Evolutionary conservation across 2,113 vertebrate genomes (phyloP).

Genomic region (Chloroceryle aenea): DNA sequence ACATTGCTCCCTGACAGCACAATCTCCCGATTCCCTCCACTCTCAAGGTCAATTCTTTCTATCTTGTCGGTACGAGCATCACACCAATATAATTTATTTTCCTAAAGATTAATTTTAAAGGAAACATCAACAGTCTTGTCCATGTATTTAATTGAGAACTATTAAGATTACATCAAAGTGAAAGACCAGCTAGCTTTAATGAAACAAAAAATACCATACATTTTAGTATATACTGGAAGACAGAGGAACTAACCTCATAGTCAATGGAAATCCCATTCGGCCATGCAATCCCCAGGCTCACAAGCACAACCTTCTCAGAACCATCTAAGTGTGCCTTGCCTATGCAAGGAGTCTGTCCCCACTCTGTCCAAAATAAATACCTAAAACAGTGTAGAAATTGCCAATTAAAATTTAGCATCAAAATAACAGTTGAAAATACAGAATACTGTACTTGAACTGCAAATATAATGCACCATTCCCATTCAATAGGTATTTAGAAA

Average conservation of each 20-base stretch:
- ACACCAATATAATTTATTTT: slow-evolving; percentile 99
- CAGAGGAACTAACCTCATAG: slow-evolving; percentile 86
- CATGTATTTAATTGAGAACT: slow-evolving; percentile 67
- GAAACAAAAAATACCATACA: not conserved
- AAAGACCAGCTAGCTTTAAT: slow-evolving; percentile 7
- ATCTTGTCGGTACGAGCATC: slow-evolving; percentile 99
- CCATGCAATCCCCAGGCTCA: slow-evolving; percentile 92
- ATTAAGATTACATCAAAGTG: slow-evolving; percentile 32
- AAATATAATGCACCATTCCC: not conserved
- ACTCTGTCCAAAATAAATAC: slow-evolving; percentile 98
- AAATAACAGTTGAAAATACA: not conserved
- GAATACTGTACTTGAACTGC: not conserved
- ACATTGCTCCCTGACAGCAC: slow-evolving; percentile 96
- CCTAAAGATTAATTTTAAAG: slow-evolving; percentile 89
- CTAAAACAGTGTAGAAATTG: slow-evolving; percentile 72
- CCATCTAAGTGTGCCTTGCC: slow-evolving; percentile 92
- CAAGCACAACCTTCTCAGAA: slow-evolving; percentile 90
- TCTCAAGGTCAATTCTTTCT: slow-evolving; percentile 99
- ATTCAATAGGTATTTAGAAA: not conserved
- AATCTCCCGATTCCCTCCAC: slow-evolving; percentile 93
- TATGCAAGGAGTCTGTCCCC: slow-evolving; percentile 95
- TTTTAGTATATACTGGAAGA: not conserved
- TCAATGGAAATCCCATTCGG: slow-evolving; percentile 98
- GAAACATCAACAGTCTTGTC: slow-evolving; percentile 72
- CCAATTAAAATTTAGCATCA: not conserved